These are phyloP conservation scores for Hypsopygia costalis DNA, from an alignment of 2,888 invertebrate species.

Conservation along the genomic window DNA sequence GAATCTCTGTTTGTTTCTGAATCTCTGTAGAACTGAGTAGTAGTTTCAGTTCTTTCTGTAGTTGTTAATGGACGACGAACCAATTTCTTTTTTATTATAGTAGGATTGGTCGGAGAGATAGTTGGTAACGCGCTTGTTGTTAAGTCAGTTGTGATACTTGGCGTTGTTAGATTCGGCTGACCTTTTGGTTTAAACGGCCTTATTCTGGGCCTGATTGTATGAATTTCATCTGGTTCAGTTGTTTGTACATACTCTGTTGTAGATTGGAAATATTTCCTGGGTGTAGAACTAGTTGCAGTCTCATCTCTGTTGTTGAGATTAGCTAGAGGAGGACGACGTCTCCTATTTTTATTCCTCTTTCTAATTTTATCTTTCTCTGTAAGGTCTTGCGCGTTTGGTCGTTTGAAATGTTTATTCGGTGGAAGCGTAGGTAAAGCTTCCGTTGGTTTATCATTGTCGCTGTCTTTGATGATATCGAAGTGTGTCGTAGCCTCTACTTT, in stretches of 20 bases:
- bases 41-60: slow-evolving; percentile 54
- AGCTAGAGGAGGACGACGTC: slow-evolving; percentile 62
- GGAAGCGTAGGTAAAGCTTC: slow-evolving; percentile 69
- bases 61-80: slow-evolving; percentile 52
- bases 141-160: slow-evolving; percentile 62
- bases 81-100: slow-evolving; percentile 62
- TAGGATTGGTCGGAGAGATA: slow-evolving; percentile 64
- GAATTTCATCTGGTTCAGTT: slow-evolving; percentile 49
- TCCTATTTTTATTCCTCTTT: slow-evolving; percentile 68
- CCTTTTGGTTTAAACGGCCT: slow-evolving; percentile 49
- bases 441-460: slow-evolving; percentile 39
- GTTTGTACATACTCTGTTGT: slow-evolving; percentile 41
- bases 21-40: slow-evolving; percentile 44
- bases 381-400: slow-evolving; percentile 47
- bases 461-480: slow-evolving; percentile 32
- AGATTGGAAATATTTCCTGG: slow-evolving; percentile 31
- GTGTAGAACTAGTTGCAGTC: slow-evolving; percentile 33
- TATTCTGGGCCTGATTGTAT: slow-evolving; percentile 59
- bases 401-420: slow-evolving; percentile 68
- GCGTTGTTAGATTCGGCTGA: slow-evolving; percentile 60
- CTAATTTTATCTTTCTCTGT: slow-evolving; percentile 60
- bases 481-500: slow-evolving; percentile 39
- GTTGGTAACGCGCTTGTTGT: slow-evolving; percentile 73
- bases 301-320: slow-evolving; percentile 50
- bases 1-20: slow-evolving; percentile 60